Percentiles rank a stretch among this genome's conserved stretches.
Evolutionary conservation across 2,797 vertebrate species (phyloP).

Genomic region (Leptodactylus fallax): DNA sequence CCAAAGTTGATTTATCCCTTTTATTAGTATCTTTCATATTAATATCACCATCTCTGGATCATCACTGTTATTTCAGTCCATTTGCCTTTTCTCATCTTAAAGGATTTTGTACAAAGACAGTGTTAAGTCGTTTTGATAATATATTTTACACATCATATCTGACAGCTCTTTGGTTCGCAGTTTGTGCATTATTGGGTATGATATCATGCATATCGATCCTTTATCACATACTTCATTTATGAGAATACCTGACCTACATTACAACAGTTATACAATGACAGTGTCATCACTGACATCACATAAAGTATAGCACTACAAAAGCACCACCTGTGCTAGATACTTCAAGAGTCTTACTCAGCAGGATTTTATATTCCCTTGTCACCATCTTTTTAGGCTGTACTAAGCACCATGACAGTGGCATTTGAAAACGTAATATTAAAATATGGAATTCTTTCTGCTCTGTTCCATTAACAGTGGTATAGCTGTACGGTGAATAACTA

Average conservation of each 20-base stretch:
- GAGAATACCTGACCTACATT: not conserved
- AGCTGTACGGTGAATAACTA: not conserved
- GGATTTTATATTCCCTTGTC: not conserved
- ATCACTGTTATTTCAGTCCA: not conserved
- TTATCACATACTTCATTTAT: not conserved
- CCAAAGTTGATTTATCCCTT: no score
- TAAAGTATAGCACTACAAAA: slow-evolving; percentile 12
- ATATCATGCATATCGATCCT: not conserved
- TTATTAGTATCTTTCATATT: no score
- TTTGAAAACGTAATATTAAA: not conserved
- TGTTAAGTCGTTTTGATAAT: not conserved
- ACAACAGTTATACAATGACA: not conserved
- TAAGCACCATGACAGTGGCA: not conserved
- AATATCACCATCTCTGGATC: not conserved
- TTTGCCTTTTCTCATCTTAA: not conserved
- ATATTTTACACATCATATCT: not conserved
- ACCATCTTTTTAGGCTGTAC: not conserved
- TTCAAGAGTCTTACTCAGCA: not conserved
- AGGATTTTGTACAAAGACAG: not conserved
- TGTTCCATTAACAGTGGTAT: not conserved
- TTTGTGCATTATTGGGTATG: not conserved
- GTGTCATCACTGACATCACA: not conserved
- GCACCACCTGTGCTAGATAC: not conserved
- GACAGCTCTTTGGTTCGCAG: not conserved
- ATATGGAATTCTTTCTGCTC: not conserved